A percentile compares a stretch with the other conserved stretches of the same genome.
Evolutionary conservation across 2,797 vertebrate species (phyloP).

Genomic region (Sciurus carolinensis): DNA sequence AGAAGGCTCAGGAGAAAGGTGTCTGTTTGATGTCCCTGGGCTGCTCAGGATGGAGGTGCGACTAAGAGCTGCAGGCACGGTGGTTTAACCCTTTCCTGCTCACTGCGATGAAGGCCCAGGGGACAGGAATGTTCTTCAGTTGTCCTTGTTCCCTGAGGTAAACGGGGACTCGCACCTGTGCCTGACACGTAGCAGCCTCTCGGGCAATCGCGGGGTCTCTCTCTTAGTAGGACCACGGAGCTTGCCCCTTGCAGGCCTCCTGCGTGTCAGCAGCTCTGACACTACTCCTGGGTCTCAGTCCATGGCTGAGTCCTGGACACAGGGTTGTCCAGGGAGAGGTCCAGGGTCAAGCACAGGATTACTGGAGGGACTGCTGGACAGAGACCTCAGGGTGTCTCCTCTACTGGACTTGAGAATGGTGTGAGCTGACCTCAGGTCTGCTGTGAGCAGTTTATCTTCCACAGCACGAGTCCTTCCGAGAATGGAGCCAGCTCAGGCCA

Average conservation of each 20-base stretch:
- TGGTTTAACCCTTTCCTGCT: background rate
- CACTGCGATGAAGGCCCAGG: background rate
- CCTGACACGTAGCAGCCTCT: fast-evolving
- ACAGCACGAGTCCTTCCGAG: background rate
- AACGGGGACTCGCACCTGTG: background rate
- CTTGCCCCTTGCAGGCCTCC: fast-evolving
- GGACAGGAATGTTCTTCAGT: background rate
- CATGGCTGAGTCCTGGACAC: background rate
- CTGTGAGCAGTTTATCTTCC: too few relatives aligned
- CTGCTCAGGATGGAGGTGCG: background rate
- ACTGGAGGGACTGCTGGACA: background rate
- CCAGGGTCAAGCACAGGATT: background rate
- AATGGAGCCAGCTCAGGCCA: fast-evolving
- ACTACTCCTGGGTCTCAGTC: background rate
- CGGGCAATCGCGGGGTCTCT: background rate
- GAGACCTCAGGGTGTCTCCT: background rate
- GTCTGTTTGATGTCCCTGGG: too few relatives aligned
- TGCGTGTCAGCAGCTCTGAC: too few relatives aligned
- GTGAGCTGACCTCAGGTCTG: too few relatives aligned
- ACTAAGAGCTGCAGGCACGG: background rate
- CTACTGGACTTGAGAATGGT: background rate
- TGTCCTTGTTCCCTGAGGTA: too few relatives aligned
- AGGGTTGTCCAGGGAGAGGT: background rate
- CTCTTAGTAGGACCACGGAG: background rate
- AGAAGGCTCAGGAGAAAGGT: background rate